A percentile compares a stretch with the other conserved stretches of the same genome.
Conservation (phyloP, 1,140 invertebrate genomes). For the Tetraneura akinire region DNA sequence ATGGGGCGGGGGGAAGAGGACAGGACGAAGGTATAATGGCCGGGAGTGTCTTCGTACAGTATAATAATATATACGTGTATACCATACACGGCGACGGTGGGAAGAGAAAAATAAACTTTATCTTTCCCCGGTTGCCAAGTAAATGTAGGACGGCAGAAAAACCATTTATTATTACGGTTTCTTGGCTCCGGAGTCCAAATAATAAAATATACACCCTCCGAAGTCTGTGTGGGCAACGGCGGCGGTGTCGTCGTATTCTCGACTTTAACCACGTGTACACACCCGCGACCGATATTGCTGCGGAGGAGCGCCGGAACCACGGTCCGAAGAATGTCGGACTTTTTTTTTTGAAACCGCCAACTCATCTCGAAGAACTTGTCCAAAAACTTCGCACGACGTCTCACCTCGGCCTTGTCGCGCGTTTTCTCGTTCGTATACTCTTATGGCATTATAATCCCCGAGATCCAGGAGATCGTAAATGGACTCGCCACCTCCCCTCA, state of each 20-base stretch:
- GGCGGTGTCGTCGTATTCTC: background rate
- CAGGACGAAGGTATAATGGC: background rate
- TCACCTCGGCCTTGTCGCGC: too few relatives aligned
- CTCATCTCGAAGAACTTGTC: slow-evolving; percentile 25
- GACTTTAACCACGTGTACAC: too few relatives aligned
- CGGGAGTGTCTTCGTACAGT: too few relatives aligned
- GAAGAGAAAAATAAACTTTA: slow-evolving; percentile 48
- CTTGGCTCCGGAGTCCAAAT: slow-evolving; percentile 42
- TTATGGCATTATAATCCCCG: too few relatives aligned
- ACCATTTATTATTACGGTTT: slow-evolving; percentile 49
- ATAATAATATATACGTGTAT: too few relatives aligned
- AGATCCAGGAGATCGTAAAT: slow-evolving; percentile 37
- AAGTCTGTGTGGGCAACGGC: background rate
- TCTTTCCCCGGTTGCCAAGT: slow-evolving; percentile 47
- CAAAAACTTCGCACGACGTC: slow-evolving; percentile 15
- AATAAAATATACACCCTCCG: slow-evolving; percentile 33
- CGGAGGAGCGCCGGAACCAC: too few relatives aligned
- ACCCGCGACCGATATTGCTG: too few relatives aligned
- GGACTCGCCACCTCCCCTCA: background rate
- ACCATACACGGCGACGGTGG: too few relatives aligned
- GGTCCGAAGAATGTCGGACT: slow-evolving; percentile 26
- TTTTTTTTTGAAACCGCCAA: slow-evolving; percentile 40
- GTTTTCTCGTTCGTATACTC: too few relatives aligned
- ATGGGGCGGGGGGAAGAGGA: too few relatives aligned
- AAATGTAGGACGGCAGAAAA: slow-evolving; percentile 39